Evolutionary conservation across 2,888 invertebrate species (phyloP).

Genomic region (Lasioglossum figueresi): DNA sequence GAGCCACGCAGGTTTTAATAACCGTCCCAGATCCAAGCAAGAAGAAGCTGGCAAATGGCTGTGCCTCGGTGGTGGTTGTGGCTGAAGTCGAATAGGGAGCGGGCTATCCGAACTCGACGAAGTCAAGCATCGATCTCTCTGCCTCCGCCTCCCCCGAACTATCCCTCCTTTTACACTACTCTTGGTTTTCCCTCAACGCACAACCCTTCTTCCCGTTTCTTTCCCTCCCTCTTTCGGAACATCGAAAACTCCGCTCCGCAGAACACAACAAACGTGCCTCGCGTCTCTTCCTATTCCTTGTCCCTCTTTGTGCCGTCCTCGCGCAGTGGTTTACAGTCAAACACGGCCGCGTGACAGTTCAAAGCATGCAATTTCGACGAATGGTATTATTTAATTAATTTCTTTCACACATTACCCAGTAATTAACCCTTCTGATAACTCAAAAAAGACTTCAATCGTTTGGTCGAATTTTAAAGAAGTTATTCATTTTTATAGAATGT

Average conservation of each 20-base stretch:
- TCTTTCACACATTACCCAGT: no score
- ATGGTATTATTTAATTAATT: not conserved
- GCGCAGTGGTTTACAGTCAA: not conserved
- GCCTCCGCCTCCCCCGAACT: constrained; percentile 58
- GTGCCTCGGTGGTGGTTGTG: constrained; percentile 67
- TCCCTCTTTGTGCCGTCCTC: constrained; percentile 16
- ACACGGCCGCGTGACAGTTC: not conserved
- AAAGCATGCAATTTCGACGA: not conserved
- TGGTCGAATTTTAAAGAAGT: no score
- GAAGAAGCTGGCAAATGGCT: constrained; percentile 78
- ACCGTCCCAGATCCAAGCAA: constrained; percentile 71
- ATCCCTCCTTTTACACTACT: constrained; percentile 30
- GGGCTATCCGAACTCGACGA: constrained; percentile 63
- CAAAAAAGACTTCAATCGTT: no score
- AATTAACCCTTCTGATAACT: no score
- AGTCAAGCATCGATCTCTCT: constrained; percentile 78
- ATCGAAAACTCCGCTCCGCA: constrained; percentile 36
- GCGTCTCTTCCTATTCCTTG: constrained; percentile 38
- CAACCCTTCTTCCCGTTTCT: constrained; percentile 29
- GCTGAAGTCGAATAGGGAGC: constrained; percentile 58
- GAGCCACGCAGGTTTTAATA: constrained; percentile 76
- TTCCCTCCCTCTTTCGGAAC: constrained; percentile 24
- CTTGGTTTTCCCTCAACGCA: constrained; percentile 11
- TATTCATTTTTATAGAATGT: no score
- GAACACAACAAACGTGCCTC: constrained; percentile 36